These are phyloP conservation scores for Xestia xanthographa DNA, from an alignment of 2,888 invertebrate genomes.

Conservation along the genomic window DNA sequence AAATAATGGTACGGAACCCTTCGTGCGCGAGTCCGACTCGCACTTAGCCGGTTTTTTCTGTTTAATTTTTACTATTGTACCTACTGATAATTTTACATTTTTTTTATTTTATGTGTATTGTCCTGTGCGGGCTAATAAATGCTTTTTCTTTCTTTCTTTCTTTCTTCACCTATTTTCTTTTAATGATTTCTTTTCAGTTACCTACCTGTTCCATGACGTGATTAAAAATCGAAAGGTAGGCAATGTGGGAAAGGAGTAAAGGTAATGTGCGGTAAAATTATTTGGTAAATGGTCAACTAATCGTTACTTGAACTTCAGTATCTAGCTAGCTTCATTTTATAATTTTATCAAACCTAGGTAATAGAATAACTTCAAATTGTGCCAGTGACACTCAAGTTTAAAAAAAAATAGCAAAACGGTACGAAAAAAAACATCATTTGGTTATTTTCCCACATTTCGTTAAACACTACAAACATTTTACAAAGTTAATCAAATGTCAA, in stretches of 20 bases:
- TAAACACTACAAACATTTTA: neutral
- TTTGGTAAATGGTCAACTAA: neutral
- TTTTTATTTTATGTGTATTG: too few species aligned
- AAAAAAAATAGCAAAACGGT: too few species aligned
- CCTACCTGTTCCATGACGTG: neutral
- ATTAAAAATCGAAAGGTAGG: neutral
- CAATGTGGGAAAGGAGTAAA: too few species aligned
- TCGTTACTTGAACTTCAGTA: neutral
- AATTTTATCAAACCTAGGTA: neutral
- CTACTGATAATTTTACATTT: too few species aligned
- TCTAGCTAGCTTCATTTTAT: neutral
- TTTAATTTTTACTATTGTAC: too few species aligned
- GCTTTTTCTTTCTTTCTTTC: too few species aligned
- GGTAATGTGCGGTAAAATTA: neutral
- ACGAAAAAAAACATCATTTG: neutral
- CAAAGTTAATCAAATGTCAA: slow-evolving; percentile 9
- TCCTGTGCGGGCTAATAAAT: too few species aligned
- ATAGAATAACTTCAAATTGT: neutral
- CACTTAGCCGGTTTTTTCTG: too few species aligned
- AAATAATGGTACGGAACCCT: too few species aligned
- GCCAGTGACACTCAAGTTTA: too few species aligned
- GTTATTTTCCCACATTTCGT: slow-evolving; percentile 16
- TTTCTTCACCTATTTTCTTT: slow-evolving; percentile 1
- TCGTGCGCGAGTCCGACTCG: too few species aligned
- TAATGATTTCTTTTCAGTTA: neutral